A percentile compares a stretch with the other conserved stretches of the same genome.
These are phyloP conservation scores for Cochlearius cochlearius DNA, from an alignment of 2,113 vertebrate genomes.

Conservation along the genomic window DNA sequence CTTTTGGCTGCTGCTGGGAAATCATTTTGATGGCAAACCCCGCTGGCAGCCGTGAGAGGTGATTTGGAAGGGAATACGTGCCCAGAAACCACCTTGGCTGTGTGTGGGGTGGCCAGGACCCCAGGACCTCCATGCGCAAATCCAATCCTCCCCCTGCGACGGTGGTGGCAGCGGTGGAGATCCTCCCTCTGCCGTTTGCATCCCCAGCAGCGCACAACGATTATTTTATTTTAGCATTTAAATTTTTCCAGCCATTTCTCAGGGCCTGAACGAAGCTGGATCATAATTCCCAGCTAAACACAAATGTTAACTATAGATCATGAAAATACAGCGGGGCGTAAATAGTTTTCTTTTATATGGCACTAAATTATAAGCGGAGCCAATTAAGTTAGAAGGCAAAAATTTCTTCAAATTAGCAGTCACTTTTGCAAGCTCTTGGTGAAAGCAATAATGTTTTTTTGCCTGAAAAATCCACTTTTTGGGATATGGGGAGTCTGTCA, in stretches of 20 bases:
- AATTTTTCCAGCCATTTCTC: not conserved
- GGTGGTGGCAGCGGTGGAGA: not conserved
- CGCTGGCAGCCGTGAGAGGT: not conserved
- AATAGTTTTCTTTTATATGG: conserved; percentile 17
- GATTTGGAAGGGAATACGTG: not conserved
- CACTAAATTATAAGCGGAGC: not conserved
- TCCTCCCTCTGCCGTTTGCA: not conserved
- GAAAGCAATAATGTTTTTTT: not conserved
- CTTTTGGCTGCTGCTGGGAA: not conserved
- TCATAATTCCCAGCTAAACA: not conserved
- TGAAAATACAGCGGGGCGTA: not conserved
- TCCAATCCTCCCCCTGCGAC: not conserved
- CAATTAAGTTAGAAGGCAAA: conserved; percentile 13
- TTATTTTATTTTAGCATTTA: not conserved
- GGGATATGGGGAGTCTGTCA: not conserved
- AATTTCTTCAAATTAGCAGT: conserved; percentile 3
- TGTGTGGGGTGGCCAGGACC: rapidly evolving
- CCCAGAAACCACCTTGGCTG: not conserved
- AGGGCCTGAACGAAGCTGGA: rapidly evolving
- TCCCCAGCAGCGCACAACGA: not conserved
- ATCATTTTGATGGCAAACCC: not conserved
- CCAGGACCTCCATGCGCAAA: not conserved
- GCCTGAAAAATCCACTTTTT: not conserved
- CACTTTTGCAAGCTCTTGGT: not conserved
- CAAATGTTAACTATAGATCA: conserved; percentile 33